Base-by-base conservation (phyloP, 2,888 invertebrate genomes). In the Lamproptera curius region DNA sequence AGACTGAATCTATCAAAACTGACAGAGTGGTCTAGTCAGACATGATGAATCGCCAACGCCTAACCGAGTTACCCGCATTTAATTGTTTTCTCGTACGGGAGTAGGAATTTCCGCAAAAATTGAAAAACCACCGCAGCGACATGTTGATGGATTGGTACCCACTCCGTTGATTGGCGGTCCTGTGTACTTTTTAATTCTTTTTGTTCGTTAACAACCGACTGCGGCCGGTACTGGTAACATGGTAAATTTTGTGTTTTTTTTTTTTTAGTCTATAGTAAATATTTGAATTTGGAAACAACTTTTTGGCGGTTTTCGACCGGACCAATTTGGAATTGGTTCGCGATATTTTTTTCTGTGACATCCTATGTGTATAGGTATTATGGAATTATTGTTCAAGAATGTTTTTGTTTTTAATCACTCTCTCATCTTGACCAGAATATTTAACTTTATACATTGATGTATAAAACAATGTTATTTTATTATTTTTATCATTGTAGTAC, bases 91-190 rank as follows among this genome's bases (percentile, higher is more conserved):
- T 62, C 47, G 48, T 53, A 56, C 58, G 56, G 51, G 61, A 62
- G 64, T 61, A 61, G 65, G 66, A 65, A 57, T 65, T 62, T 54
- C 52, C 58, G 59, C 70, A 66, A 63, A 75, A 76, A 76, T 75
- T 48, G 70, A 71, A 68, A 66, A 66, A 68, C 65, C 57, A 60
- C 59, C 55, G 60, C 58, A 56, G 52, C 59, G 73, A 66, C 74
- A 63, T 50, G 63, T 60, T 79, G 78, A 79, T 78, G 73, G 77
- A 79, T 77, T 69, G 65, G 65, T 55, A 49, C 57, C 67, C 70
- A 74, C 72, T 71, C 63, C 58, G 66, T 65, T 76, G 81, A 83
- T 84, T 83, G 79, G 76, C 76, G 76, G 78, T 76, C 56, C 57
- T 57, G 63, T 65, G 60, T 61, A 55, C 53, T 50, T 55, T 56